Evolutionary conservation across 1,140 invertebrate species (phyloP).

Genomic region (Cherax quadricarinatus): DNA sequence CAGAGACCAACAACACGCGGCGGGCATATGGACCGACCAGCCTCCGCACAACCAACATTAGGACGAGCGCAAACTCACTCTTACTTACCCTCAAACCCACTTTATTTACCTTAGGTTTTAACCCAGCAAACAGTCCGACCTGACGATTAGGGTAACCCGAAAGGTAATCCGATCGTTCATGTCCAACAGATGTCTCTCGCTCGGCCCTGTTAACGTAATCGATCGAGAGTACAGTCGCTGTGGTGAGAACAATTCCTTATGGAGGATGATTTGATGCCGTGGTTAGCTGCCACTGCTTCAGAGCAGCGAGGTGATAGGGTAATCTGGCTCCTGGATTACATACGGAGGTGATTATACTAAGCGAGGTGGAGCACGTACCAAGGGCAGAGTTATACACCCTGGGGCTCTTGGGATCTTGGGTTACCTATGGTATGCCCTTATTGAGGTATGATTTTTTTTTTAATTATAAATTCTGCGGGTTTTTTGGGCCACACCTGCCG

Average conservation of each 20-base stretch:
- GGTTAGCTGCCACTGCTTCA: background rate
- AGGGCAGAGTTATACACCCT: background rate
- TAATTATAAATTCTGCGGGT: background rate
- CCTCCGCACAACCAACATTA: no score
- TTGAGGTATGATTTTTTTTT: background rate
- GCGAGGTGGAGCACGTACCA: background rate
- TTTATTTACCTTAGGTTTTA: conserved; percentile 53
- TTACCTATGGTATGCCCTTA: background rate
- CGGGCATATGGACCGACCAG: no score
- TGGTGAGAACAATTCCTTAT: background rate
- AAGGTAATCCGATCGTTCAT: conserved; percentile 40
- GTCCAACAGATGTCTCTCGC: conserved; percentile 32
- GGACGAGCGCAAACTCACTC: background rate
- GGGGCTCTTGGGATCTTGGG: background rate
- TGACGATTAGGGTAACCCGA: conserved; percentile 42
- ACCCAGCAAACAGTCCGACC: conserved; percentile 44
- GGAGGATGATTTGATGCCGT: background rate
- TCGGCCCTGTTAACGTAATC: conserved; percentile 23
- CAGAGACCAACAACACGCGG: no score
- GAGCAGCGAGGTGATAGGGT: background rate
- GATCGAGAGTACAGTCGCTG: background rate
- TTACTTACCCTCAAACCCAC: background rate
- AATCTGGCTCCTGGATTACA: background rate
- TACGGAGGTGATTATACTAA: background rate
- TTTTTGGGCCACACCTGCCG: no score